These are phyloP conservation scores for Triplophysa rosa DNA, from an alignment of 2,113 vertebrate species.

Conservation along the genomic window DNA sequence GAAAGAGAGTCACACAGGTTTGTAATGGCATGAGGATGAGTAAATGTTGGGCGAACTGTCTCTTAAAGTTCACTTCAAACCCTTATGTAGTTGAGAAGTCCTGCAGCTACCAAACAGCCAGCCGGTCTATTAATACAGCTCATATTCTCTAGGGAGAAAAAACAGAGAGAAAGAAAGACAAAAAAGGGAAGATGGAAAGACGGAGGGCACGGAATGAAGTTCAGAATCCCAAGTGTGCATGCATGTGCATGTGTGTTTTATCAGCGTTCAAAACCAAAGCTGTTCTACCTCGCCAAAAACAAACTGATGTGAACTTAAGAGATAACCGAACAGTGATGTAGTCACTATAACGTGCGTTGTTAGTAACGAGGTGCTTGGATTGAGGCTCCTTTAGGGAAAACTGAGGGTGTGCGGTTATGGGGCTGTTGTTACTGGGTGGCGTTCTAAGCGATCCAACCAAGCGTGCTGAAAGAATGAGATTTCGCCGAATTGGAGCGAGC, in stretches of 20 bases:
- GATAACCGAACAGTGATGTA: too few species aligned
- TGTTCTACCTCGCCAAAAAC: too few species aligned
- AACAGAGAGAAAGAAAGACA: slow-evolving; percentile 17
- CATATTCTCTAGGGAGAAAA: slow-evolving; percentile 27
- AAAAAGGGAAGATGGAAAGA: slow-evolving; percentile 26
- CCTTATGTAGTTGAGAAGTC: not conserved
- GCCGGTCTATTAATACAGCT: slow-evolving; percentile 43
- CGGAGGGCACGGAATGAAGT: not conserved
- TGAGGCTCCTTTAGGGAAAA: not conserved
- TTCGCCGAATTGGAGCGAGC: slow-evolving; percentile 39
- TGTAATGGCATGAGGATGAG: too few species aligned
- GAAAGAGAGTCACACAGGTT: too few species aligned
- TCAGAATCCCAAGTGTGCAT: not conserved
- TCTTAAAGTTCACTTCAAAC: too few species aligned
- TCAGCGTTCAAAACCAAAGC: not conserved
- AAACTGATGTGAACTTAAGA: too few species aligned
- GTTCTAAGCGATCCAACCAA: slow-evolving; percentile 45
- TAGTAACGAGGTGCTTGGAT: slow-evolving; percentile 6
- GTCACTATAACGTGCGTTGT: not conserved
- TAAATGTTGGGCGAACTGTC: too few species aligned
- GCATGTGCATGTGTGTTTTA: slow-evolving; percentile 15
- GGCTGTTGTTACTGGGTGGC: slow-evolving; percentile 15
- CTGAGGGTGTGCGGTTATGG: not conserved
- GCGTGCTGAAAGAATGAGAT: slow-evolving; percentile 45
- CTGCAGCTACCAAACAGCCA: slow-evolving; percentile 34